Evolutionary conservation across 2,888 invertebrate genomes (phyloP).

Genomic region (Boloria selene): DNA sequence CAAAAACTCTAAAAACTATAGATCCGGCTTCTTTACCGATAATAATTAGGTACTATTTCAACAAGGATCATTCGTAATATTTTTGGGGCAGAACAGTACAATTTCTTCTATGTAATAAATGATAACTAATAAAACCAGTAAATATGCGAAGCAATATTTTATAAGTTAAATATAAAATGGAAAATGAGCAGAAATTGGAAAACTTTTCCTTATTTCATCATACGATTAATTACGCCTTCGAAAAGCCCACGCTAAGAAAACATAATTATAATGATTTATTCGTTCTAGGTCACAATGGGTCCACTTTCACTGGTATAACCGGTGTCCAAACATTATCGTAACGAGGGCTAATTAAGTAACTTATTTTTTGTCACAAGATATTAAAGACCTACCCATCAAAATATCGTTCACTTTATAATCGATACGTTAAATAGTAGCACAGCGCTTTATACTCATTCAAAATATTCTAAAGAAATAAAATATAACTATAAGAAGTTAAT

Average conservation of each 20-base stretch:
- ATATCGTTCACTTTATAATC: conserved; percentile 32
- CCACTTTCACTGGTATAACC: conserved; percentile 39
- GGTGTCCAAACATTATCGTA: conserved; percentile 34
- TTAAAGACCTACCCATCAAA: conserved; percentile 39
- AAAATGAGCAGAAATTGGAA: neutral
- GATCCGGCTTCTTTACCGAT: no score
- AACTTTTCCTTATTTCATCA: conserved; percentile 5
- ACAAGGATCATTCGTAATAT: no score
- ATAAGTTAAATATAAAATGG: neutral
- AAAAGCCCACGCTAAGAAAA: conserved; percentile 20
- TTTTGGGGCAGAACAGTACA: no score
- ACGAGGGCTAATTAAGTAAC: conserved; percentile 44
- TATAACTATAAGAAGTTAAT: no score
- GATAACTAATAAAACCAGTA: no score
- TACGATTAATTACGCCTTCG: conserved; percentile 16
- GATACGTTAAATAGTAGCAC: conserved; percentile 5
- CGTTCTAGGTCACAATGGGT: conserved; percentile 34
- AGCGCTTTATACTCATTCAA: neutral
- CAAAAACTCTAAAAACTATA: no score
- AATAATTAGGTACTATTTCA: no score
- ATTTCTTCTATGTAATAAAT: no score
- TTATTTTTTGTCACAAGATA: conserved; percentile 42
- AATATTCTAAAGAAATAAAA: neutral
- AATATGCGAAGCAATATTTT: no score
- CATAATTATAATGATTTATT: conserved; percentile 37